Base-by-base conservation (phyloP, 2,888 invertebrate species). In the Nipponacmea schrenckii region DNA sequence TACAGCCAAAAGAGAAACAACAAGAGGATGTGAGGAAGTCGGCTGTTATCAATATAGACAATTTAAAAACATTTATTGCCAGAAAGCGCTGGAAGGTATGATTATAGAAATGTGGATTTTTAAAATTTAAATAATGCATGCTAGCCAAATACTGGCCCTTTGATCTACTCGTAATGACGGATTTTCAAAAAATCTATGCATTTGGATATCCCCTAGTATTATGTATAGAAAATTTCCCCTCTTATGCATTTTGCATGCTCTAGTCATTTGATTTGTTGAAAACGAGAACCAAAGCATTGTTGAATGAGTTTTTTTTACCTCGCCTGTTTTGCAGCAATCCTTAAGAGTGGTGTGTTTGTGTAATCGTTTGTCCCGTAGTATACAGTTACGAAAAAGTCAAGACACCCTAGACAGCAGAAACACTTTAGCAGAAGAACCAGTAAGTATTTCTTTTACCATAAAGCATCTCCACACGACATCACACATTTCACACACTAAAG, bases 61-160 rank as follows among this genome's bases (percentile, higher is more conserved):
- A 88, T 73, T 87, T 91, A 72, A 90, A 89, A 76, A 87, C 89
- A 50, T 91, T 91, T 80, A 87, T 90, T 70, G 90, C 90, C 10
- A 79, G 89, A 68, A 88, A 89, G 72, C 80, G 89, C 76, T 91
- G 91, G 91, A 90, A 90, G 90, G 90, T 90, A 24, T 56, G 24
- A 56, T 48, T 56, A 56, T 56, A 20, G n/a, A 7, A 24, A 14
- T 56, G 20, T 56, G 20, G 15, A 20, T 14, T 24, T 56, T 56
- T 56, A 56, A 39, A 39, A 8, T 39, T 39, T 39, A 1, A 39
- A 7, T 5, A 39, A 39, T 39, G 39, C 8, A 39, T 39, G 39
- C 4, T 8, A 39, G 39, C 10, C 5, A 39, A 0, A 39, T 39
- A 8, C 8, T 39, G 8, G 8, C 39, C 39, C 8, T 39, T 8